A percentile compares a stretch with the other conserved stretches of the same genome.
phyloP scores from a whole-genome alignment of 2,888 invertebrate genomes.

The Panopea generosa region DNA sequence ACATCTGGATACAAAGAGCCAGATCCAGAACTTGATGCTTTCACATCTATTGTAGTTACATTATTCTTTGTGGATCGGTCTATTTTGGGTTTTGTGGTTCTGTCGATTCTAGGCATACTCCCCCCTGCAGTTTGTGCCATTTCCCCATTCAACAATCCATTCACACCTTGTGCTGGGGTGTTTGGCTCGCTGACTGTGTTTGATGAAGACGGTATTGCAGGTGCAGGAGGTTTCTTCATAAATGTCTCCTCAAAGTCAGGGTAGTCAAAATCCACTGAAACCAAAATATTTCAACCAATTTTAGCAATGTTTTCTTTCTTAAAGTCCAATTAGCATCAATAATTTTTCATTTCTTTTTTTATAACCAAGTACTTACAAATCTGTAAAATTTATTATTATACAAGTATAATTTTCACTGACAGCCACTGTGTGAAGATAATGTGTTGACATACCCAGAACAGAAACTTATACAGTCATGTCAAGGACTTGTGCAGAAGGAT shows the following conservation, averaged over 20 bases:
- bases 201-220: constrained; percentile 17
- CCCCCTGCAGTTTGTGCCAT: constrained; percentile 8
- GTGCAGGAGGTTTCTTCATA: constrained; percentile 47
- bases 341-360: too few relatives aligned
- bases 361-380: too few relatives aligned
- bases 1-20: constrained; percentile 63
- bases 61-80: constrained; percentile 53
- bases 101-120: constrained; percentile 60
- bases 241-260: constrained; percentile 82
- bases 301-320: neutral
- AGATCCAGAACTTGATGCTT: constrained; percentile 6
- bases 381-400: too few relatives aligned
- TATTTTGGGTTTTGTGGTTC: constrained; percentile 64
- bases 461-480: too few relatives aligned
- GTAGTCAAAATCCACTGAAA: constrained; percentile 83
- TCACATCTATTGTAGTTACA: constrained; percentile 25
- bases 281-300: constrained; percentile 5
- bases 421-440: too few relatives aligned
- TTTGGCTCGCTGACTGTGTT: neutral
- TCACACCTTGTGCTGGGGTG: neutral
- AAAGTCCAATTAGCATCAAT: too few relatives aligned
- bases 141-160: constrained; percentile 39
- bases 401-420: too few relatives aligned
- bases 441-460: too few relatives aligned
- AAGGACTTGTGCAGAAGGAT: too few relatives aligned